Evolutionary conservation across 2,113 vertebrate species (phyloP).

Genomic region (Lasiurus cinereus): DNA sequence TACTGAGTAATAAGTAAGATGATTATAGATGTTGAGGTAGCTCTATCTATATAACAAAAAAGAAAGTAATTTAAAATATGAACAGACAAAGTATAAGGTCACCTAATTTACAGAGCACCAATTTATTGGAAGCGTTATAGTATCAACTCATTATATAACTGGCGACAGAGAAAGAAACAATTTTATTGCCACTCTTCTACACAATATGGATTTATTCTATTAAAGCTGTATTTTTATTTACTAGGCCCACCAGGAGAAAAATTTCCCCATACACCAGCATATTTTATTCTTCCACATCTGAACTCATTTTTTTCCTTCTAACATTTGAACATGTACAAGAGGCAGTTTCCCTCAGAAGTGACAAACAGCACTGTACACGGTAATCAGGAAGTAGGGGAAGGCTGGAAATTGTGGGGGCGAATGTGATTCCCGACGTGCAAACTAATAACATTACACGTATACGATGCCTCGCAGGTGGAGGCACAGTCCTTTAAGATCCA

Average conservation of each 20-base stretch:
- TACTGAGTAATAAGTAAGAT: constrained; percentile 21
- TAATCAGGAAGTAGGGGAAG: not conserved
- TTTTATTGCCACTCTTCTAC: not conserved
- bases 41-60: not conserved
- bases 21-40: not conserved
- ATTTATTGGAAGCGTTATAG: not conserved
- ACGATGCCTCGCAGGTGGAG: not conserved
- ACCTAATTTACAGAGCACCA: not conserved
- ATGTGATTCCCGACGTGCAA: not conserved
- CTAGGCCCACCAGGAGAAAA: not conserved
- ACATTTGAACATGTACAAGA: not conserved
- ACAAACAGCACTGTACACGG: not conserved
- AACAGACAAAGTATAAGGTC: not conserved
- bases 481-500: not conserved
- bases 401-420: not conserved
- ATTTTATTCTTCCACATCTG: constrained; percentile 33
- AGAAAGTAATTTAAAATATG: constrained; percentile 44
- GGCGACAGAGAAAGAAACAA: not conserved
- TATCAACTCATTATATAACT: not conserved
- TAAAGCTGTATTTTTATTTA: constrained; percentile 45
- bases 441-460: not conserved
- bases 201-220: constrained; percentile 22
- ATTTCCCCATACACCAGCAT: constrained; percentile 8
- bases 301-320: constrained; percentile 20
- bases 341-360: constrained; percentile 49